A percentile compares a stretch with the other conserved stretches of the same genome.
Evolutionary conservation across 2,888 invertebrate genomes (phyloP).

Genomic region (Papilio demoleus): DNA sequence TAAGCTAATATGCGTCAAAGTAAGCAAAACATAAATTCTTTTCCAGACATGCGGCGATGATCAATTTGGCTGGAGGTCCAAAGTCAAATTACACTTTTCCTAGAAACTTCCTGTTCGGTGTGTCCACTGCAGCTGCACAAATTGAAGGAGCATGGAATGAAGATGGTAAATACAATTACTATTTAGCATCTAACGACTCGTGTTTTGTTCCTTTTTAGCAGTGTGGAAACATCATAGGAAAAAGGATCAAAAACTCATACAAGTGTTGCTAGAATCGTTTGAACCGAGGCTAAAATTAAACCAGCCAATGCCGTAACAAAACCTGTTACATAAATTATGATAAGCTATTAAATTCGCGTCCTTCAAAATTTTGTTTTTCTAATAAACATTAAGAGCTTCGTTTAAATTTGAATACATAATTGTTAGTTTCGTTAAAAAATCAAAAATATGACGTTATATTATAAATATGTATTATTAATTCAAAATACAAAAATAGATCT

Average conservation of each 20-base stretch:
- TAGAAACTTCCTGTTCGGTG: constrained; percentile 83
- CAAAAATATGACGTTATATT: not conserved
- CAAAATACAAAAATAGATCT: not conserved
- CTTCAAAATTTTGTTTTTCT: constrained; percentile 6
- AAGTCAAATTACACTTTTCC: constrained; percentile 80
- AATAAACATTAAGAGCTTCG: not conserved
- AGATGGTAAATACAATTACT: constrained; percentile 60
- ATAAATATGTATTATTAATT: not conserved
- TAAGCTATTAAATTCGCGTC: not conserved
- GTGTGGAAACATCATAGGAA: too few species aligned
- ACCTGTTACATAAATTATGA: not conserved
- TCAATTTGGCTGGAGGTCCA: constrained; percentile 69
- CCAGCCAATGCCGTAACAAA: not conserved
- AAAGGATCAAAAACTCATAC: too few species aligned
- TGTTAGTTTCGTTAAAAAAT: not conserved
- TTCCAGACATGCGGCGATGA: constrained; percentile 63
- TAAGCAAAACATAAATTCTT: too few species aligned
- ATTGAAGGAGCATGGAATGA: constrained; percentile 84
- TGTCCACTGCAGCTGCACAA: constrained; percentile 85
- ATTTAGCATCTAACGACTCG: too few species aligned
- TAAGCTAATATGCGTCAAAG: too few species aligned
- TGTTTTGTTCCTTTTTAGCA: too few species aligned
- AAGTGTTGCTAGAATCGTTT: too few species aligned
- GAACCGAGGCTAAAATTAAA: not conserved
- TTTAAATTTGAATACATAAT: not conserved